Evolutionary conservation across 2,113 vertebrate genomes (phyloP).

Genomic region (Xenopus borealis): DNA sequence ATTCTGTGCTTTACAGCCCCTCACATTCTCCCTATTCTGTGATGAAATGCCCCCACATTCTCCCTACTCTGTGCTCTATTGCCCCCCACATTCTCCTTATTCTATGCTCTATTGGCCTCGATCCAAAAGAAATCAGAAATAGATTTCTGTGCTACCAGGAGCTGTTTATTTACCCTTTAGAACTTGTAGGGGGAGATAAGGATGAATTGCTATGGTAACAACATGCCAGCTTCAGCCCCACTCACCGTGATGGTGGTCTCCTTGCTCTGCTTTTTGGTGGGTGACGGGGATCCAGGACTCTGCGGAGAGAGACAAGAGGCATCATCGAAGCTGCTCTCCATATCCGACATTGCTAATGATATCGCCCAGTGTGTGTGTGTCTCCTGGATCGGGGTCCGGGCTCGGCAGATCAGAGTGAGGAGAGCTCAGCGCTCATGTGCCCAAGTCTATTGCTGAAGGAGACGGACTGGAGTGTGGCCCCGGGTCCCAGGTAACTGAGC

Average conservation of each 20-base stretch:
- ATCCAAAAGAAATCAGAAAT: too few relatives aligned
- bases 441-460: neutral
- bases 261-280: constrained; percentile 75
- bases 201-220: constrained; percentile 50
- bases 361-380: constrained; percentile 26
- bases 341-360: constrained; percentile 56
- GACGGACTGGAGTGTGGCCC: neutral
- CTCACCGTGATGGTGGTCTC: constrained; percentile 82
- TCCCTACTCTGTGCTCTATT: too few relatives aligned
- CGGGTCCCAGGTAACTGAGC: neutral
- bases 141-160: too few relatives aligned
- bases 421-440: neutral
- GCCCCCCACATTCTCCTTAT: too few relatives aligned
- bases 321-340: constrained; percentile 67
- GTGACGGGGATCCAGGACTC: constrained; percentile 77
- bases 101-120: too few relatives aligned
- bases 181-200: too few relatives aligned
- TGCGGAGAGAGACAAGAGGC: constrained; percentile 71
- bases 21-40: too few relatives aligned
- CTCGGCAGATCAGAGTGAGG: neutral
- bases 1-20: too few relatives aligned
- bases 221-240: constrained; percentile 39
- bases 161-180: too few relatives aligned
- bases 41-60: too few relatives aligned
- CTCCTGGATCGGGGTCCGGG: constrained; percentile 32